These are phyloP conservation scores for Halichondria panicea DNA, from an alignment of 37 sponge, comb jelly and placozoan genomes.

Conservation along the genomic window DNA sequence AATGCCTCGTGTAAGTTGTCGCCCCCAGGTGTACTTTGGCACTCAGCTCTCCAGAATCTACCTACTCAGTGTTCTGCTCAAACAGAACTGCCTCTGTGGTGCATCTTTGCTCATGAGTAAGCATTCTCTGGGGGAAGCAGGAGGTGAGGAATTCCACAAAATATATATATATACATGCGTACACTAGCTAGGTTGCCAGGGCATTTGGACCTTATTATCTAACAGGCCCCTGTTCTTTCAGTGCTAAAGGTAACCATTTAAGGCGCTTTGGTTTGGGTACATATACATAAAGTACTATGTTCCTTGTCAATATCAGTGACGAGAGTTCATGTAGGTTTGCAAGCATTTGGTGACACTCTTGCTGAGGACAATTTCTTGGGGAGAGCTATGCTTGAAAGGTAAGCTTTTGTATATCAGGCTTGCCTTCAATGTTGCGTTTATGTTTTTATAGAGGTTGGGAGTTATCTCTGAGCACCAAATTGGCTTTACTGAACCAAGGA, in stretches of 20 bases:
- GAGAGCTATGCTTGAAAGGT: neutral
- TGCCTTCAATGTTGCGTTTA: neutral
- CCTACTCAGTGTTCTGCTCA: conserved; percentile 38
- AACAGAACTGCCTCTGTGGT: conserved; percentile 77
- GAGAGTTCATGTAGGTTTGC: neutral
- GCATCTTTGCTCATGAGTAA: conserved; percentile 79
- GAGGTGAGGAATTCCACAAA: conserved; percentile 87
- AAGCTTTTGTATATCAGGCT: neutral
- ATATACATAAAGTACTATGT: neutral
- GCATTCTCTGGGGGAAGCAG: conserved; percentile 55
- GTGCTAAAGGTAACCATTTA: no score
- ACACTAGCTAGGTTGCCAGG: conserved; percentile 33
- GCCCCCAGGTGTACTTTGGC: conserved; percentile 86
- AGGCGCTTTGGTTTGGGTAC: conserved; percentile 2
- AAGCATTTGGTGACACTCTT: no score
- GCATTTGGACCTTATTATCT: conserved; percentile 15
- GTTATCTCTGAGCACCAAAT: conserved; percentile 58
- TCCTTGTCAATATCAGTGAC: neutral
- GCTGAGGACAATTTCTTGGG: no score
- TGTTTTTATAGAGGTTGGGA: conserved; percentile 63
- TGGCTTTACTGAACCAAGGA: conserved; percentile 70
- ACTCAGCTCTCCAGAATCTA: conserved; percentile 78
- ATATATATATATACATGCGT: no score
- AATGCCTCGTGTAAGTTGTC: neutral
- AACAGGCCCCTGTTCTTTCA: no score